Percentiles rank a stretch among this genome's conserved stretches.
phyloP scores from a whole-genome alignment of 2,113 vertebrate genomes.

The Prochilodus magdalenae region DNA sequence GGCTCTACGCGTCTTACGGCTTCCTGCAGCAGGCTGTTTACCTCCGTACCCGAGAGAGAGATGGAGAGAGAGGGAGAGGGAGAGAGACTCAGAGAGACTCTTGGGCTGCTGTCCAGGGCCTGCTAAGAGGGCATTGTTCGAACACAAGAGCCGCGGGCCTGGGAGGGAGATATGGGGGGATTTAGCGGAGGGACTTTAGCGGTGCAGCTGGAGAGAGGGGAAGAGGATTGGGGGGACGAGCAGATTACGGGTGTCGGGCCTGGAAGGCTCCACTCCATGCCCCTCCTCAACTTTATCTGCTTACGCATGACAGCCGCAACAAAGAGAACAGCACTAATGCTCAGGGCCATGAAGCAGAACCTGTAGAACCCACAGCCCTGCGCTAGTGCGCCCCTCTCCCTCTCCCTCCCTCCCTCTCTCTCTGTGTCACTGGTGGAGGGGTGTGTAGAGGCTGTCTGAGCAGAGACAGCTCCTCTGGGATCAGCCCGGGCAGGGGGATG shows the following conservation, averaged over 20 bases:
- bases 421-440: conserved; percentile 42
- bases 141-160: conserved; percentile 64
- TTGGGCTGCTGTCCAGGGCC: conserved; percentile 61
- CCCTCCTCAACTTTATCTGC: conserved; percentile 66
- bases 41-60: background rate
- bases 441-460: conserved; percentile 52
- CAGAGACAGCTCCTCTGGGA: conserved; percentile 60
- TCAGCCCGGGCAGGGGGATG: conserved; percentile 55
- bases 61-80: background rate
- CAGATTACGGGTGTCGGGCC: conserved; percentile 62
- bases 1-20: conserved; percentile 4
- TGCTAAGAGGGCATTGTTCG: conserved; percentile 65
- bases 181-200: conserved; percentile 63
- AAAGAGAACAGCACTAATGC: conserved; percentile 67
- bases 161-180: conserved; percentile 67
- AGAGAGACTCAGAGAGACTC: conserved; percentile 19
- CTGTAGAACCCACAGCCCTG: conserved; percentile 60
- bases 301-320: conserved; percentile 63
- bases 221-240: conserved; percentile 61
- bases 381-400: conserved; percentile 22
- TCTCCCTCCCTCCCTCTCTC: conserved; percentile 24
- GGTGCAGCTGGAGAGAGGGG: conserved; percentile 55
- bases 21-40: conserved; percentile 13
- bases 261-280: conserved; percentile 58
- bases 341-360: conserved; percentile 64